Percentiles rank a stretch among this genome's conserved stretches.
phyloP scores from a whole-genome alignment of 2,797 vertebrate species.

The Cheirogaleus major region DNA sequence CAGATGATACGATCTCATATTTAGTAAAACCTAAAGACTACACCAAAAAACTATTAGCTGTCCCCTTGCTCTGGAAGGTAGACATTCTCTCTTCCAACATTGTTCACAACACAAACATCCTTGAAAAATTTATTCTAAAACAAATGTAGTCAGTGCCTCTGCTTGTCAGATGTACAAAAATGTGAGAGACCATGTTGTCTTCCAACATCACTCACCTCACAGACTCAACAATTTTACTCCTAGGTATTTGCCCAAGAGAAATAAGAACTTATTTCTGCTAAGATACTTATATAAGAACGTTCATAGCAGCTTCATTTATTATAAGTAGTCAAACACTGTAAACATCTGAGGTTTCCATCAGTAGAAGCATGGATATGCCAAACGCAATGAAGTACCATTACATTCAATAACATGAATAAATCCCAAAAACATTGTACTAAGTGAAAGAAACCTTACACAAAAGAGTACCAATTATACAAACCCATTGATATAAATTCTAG shows the following conservation, averaged over 20 bases:
- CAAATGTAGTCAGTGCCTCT: not conserved
- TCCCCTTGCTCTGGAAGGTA: not conserved
- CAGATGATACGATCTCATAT: too few relatives aligned
- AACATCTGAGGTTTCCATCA: not conserved
- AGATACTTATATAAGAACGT: not conserved
- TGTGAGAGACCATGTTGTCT: not conserved
- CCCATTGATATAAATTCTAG: not conserved
- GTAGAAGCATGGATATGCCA: not conserved
- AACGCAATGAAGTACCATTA: not conserved
- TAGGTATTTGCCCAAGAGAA: too few relatives aligned
- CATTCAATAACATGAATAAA: not conserved
- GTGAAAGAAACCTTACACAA: not conserved
- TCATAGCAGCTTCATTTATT: too few relatives aligned
- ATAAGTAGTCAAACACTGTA: not conserved
- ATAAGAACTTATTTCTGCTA: not conserved
- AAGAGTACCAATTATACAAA: not conserved
- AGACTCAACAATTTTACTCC: too few relatives aligned
- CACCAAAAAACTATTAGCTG: too few relatives aligned
- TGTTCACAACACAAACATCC: not conserved
- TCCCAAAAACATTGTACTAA: not conserved
- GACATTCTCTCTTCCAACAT: not conserved
- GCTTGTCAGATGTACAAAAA: not conserved
- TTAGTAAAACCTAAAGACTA: too few relatives aligned
- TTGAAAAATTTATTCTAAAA: not conserved
- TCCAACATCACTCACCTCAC: not conserved